Evolutionary conservation across 2,888 invertebrate genomes (phyloP), one percentile per base, ranked within the genome.

Genomic region (Phortica okadai): DNA sequence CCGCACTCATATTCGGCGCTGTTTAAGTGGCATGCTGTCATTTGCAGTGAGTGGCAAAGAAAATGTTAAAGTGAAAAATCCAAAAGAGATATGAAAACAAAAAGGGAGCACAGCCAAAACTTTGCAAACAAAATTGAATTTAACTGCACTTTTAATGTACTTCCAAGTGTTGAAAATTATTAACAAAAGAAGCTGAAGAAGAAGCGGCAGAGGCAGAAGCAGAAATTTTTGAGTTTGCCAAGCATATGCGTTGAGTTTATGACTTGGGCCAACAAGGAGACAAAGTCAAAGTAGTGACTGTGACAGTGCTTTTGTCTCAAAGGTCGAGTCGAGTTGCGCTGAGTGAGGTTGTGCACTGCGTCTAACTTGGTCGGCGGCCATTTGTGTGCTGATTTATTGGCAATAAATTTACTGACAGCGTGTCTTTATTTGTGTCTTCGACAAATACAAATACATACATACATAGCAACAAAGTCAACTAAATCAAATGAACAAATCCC

Each of bases 351-450:
- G 62, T 25, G 21, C 25, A 25, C 62, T 21, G 33, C 33, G 16
- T 7, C 25, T 25, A 21, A 10, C 45, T 78, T 72, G 75, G 78
- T 82, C 84, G 87, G 85, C 84, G 87, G 85, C 85, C 88, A 88
- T 85, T 88, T 86, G 85, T 88, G 87, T 86, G 86, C 88, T 88
- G 88, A 85, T 85, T 85, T 85, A 85, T 85, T 85, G 85, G 84
- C 88, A 86, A 85, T 85, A 85, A 85, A 85, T 85, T 88, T 85
- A 86, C 81, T 86, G 85, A 76, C 79, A 56, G 54, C 44, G 41
- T 69, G 69, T 69, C 69, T 45, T 45, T 45, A 45, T 56, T 44
- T 59, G 41, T 16, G 42, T 4, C 42, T 11, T 25, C 41, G 42
- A 69, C 70, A 70, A 64, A 11, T n/a, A 70, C 54, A 42, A 33